Percentiles rank a stretch among this genome's conserved stretches.
Evolutionary conservation across 2,113 vertebrate species (phyloP).

Genomic region (Charina bottae): DNA sequence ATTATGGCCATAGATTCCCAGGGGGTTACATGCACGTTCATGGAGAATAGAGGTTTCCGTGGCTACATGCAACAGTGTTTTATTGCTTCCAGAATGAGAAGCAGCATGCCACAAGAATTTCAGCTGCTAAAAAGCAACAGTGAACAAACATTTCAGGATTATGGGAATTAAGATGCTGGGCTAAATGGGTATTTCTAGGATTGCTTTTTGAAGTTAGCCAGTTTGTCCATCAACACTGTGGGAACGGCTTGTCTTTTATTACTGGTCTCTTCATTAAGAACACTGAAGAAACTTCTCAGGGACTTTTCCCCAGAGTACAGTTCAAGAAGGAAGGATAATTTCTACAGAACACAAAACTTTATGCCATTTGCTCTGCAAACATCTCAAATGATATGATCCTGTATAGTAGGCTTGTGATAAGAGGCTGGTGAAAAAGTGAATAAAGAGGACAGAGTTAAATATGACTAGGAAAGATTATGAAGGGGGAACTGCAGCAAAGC

Average conservation of each 20-base stretch:
- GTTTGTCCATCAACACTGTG: not conserved
- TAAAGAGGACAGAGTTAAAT: not conserved
- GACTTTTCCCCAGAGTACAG: not conserved
- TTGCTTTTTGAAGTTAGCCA: not conserved
- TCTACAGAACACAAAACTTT: not conserved
- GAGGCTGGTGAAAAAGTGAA: not conserved
- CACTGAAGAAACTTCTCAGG: not conserved
- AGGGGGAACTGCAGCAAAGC: not conserved
- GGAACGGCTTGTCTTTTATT: not conserved
- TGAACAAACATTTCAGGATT: not conserved
- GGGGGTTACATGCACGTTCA: not conserved
- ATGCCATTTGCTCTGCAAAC: not conserved
- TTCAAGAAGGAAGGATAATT: not conserved
- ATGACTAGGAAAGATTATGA: not conserved
- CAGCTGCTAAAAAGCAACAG: not conserved
- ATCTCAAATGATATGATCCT: not conserved
- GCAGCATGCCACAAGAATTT: not conserved
- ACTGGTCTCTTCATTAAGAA: not conserved
- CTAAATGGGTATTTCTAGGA: too few relatives aligned
- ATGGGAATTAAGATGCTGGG: not conserved
- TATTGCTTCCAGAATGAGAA: not conserved
- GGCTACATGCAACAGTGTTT: not conserved
- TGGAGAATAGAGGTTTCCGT: not conserved
- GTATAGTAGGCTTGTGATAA: not conserved
- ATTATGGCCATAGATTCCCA: not conserved